Conservation (phyloP, 1,140 invertebrate species). For the Drosophila leontia region DNA sequence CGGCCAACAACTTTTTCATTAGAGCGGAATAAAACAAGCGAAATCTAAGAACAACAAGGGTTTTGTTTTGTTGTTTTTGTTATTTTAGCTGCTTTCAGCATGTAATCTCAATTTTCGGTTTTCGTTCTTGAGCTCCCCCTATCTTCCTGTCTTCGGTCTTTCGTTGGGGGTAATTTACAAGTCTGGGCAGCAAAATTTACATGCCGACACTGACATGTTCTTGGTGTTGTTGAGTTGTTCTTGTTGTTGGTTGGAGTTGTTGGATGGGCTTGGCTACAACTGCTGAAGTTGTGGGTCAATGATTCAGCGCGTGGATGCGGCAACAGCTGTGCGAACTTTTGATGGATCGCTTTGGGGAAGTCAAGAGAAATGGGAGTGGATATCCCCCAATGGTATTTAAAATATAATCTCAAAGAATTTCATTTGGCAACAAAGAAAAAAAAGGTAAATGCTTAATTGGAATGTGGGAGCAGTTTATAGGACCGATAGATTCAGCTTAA, state of each 20-base stretch:
- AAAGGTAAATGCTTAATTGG: background rate
- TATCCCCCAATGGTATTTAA: conserved; percentile 8
- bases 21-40: conserved; percentile 59
- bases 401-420: conserved; percentile 15
- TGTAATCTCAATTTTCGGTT: conserved; percentile 62
- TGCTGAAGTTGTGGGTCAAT: conserved; percentile 69
- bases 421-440: conserved; percentile 2
- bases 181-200: conserved; percentile 64
- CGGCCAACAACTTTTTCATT: conserved; percentile 68
- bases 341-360: conserved; percentile 34
- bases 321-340: conserved; percentile 70
- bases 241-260: conserved; percentile 20
- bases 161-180: conserved; percentile 71
- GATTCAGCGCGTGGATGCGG: conserved; percentile 64
- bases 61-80: conserved; percentile 54
- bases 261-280: conserved; percentile 50
- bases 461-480: conserved; percentile 26
- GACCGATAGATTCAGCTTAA: background rate
- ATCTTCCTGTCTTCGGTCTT: conserved; percentile 44
- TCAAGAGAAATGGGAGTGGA: conserved; percentile 33
- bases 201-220: conserved; percentile 54
- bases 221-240: conserved; percentile 28
- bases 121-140: conserved; percentile 23
- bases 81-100: conserved; percentile 69
- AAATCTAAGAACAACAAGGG: conserved; percentile 53